Base-by-base conservation (phyloP, 1,140 invertebrate genomes). In the Coelopa frigida region DNA sequence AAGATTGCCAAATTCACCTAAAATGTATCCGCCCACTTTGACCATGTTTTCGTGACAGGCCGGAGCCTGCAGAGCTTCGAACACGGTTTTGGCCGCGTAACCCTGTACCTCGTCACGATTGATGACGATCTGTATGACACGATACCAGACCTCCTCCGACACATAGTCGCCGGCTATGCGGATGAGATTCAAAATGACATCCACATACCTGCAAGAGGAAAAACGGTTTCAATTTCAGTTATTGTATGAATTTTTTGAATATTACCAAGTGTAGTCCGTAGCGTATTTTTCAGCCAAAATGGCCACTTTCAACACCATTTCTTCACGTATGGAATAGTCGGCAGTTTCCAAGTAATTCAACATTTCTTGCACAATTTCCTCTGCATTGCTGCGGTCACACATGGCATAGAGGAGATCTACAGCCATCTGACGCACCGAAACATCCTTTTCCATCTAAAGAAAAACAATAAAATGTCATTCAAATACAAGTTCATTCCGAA, bases 31-130 rank as follows among this genome's bases (percentile, higher is more conserved):
- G 42, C 96, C 96, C 35, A 99, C 97, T 82, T 99, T 99, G 0
- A 99, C 96, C 96, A 99, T 99, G 71, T 99, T 99, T 76, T 99
- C 97, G 73, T 99, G 97, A 69, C 96, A 99, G 38, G 96, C 94
- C 21, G 94, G 93, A 33, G 94, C 94, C 78, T 98, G 94, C 37
- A 99, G 72, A 50, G 95, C 90, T 82, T 99, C 96, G 77, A 99
- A 99, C 5, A 98, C 95, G 26, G 96, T 99, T 77, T 99, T 99
- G 6, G 97, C 95, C 36, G 97, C 95, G 75, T 99, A 99, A 15
- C 94, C 96, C 73, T 95, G 92, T 1, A 99, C 95, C 74, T 99
- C 97, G 69, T 99, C 95, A 58, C 96, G 79, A 69, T 99, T 99
- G 33, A 99, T 98, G 12, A 99, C 96, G 59, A 99, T 99, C 74